Evolutionary conservation across 2,797 vertebrate genomes (phyloP), one percentile per base, ranked within the genome.

Genomic region (Masticophis lateralis): DNA sequence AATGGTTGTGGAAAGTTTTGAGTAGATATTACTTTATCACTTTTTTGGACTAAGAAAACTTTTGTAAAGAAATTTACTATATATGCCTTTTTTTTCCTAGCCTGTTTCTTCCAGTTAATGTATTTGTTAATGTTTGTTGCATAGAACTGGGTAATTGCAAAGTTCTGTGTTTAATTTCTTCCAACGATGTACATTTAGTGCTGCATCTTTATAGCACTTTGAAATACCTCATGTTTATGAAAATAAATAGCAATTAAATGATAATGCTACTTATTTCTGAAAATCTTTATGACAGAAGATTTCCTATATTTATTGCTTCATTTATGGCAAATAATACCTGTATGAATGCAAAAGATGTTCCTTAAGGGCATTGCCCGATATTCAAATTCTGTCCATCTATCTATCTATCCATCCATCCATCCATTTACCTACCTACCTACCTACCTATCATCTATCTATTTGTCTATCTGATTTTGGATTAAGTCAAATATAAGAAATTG

Each of bases 221-320:
- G 99, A 99, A 99, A 99, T 99, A 99, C 99, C 99, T 99, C 99
- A 99, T 99, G 99, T 99, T 99, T 99, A 98, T 98, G 98, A 98
- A 99, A 99, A 99, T 99, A 99, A 99, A 99, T 99, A 99, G 99
- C 98, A 98, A 97, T 98, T 98, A 98, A 98, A 97, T 97, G 95
- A 98, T 95, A 51, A 94, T 94, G 92, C 95, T 94, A 95, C 93
- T 94, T 95, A 93, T 87, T 95, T 95, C 94, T 96, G 96, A 37
- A 90, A 22, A 90, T 22, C 11, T 92, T 95, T 90, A 94, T 93
- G 47, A 0, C 87, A 92, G 32, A 87, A 56, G 57, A 91, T 59
- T 87, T 91, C 59, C 87, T 94, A 13, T 59, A 90, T 91, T 47
- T 92, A 88, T 79, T 86, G 79, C 79, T 95, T 96, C 0, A 3